Percentiles rank a stretch among this genome's conserved stretches.
phyloP scores from a whole-genome alignment of 2,797 vertebrate species.

The Scarus forsteni region DNA sequence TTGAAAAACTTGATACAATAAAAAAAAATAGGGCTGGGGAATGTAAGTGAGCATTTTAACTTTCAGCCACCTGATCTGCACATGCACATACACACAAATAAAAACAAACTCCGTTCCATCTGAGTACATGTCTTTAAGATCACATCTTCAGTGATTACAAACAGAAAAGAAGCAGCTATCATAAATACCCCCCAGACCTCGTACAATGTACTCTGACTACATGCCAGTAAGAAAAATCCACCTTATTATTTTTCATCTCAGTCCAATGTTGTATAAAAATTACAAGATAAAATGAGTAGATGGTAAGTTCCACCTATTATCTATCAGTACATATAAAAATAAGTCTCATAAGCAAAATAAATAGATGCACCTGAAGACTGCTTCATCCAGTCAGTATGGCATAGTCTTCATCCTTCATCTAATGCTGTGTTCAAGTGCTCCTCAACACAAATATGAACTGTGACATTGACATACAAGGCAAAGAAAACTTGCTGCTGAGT shows the following conservation, averaged over 20 bases:
- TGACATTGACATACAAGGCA: constrained; percentile 23
- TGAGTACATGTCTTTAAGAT: constrained; percentile 63
- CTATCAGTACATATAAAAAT: constrained; percentile 79
- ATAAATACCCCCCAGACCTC: constrained; percentile 77
- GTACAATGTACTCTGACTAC: constrained; percentile 54
- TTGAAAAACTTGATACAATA: no score
- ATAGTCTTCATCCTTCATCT: constrained; percentile 68
- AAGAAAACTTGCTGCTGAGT: constrained; percentile 19
- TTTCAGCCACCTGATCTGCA: no score
- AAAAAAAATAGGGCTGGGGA: no score
- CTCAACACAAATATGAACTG: constrained; percentile 29
- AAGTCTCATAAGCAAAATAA: constrained; percentile 83
- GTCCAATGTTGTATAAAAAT: constrained; percentile 70
- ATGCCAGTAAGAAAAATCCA: constrained; percentile 46
- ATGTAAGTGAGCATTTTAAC: no score
- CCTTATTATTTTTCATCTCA: constrained; percentile 37
- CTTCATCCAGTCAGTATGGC: constrained; percentile 48
- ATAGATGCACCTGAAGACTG: constrained; percentile 76
- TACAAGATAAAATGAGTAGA: constrained; percentile 58
- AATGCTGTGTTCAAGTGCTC: constrained; percentile 53
- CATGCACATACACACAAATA: constrained; percentile 10
- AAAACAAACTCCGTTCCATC: constrained; percentile 22
- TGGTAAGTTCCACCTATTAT: constrained; percentile 54
- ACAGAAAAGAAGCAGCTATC: constrained; percentile 60
- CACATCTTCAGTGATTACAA: constrained; percentile 54